phyloP scores from a whole-genome alignment of 2,113 vertebrate genomes.

The Protobothrops mucrosquamatus region DNA sequence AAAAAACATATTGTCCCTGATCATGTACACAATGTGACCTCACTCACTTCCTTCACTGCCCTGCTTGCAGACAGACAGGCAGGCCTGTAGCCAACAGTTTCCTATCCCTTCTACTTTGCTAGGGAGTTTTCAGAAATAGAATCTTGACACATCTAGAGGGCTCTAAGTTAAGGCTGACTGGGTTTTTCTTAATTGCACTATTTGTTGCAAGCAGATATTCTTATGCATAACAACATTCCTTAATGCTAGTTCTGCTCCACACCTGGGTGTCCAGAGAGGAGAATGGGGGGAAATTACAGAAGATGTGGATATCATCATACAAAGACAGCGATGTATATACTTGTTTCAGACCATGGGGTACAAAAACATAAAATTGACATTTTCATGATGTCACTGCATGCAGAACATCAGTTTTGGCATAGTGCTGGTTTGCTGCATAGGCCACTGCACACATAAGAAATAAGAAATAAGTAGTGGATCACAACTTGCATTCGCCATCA shows the following conservation, averaged over 20 bases:
- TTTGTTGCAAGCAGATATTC: neutral
- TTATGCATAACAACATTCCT: neutral
- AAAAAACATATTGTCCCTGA: neutral
- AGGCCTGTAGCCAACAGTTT: neutral
- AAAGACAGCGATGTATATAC: neutral
- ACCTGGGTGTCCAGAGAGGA: neutral
- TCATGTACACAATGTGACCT: neutral
- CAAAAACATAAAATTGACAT: neutral
- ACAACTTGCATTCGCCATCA: neutral
- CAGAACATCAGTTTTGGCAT: neutral
- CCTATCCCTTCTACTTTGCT: neutral
- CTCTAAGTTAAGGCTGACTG: neutral
- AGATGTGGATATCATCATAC: too few species aligned
- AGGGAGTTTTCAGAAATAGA: neutral
- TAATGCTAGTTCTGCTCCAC: neutral
- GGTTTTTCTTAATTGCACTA: neutral
- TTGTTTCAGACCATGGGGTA: neutral
- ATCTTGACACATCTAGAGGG: neutral
- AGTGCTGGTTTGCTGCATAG: neutral
- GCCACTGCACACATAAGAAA: neutral
- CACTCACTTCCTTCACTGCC: neutral
- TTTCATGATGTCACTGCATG: neutral
- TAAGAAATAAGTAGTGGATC: neutral
- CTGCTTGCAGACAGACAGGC: neutral
- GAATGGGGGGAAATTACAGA: neutral